Conservation (phyloP, 2,888 invertebrate species). For the Dascillus cervinus region DNA sequence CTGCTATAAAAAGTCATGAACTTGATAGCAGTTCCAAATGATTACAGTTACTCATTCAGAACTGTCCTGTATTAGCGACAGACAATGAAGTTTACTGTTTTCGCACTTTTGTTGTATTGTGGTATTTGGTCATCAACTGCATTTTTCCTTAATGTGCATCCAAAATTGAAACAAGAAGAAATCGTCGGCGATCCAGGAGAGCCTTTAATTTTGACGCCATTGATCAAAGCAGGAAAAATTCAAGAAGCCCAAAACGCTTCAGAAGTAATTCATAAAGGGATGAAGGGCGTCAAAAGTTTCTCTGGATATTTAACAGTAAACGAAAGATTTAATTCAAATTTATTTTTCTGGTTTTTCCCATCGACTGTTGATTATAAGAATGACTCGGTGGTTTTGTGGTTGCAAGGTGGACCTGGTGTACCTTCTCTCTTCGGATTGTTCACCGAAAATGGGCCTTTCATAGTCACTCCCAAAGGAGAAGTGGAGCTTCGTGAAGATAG, state of each 20-base stretch:
- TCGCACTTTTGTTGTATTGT: too few species aligned
- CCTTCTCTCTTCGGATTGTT: slow-evolving; percentile 74
- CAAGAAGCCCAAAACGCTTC: slow-evolving; percentile 51
- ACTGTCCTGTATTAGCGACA: too few species aligned
- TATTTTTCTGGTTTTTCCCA: slow-evolving; percentile 91
- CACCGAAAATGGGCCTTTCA: slow-evolving; percentile 75
- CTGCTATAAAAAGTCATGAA: too few species aligned
- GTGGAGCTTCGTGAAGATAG: slow-evolving; percentile 57
- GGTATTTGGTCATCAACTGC: too few species aligned
- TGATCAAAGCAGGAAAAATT: too few species aligned
- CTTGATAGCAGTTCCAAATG: too few species aligned
- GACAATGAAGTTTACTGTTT: too few species aligned
- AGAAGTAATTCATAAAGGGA: slow-evolving; percentile 50
- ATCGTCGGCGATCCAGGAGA: too few species aligned
- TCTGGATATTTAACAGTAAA: slow-evolving; percentile 81
- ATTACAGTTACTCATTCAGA: too few species aligned
- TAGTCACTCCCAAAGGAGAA: slow-evolving; percentile 41
- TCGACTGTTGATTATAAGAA: slow-evolving; percentile 46
- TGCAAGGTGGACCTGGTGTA: slow-evolving; percentile 81
- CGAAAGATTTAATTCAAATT: slow-evolving; percentile 65
- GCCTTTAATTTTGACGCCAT: too few species aligned
- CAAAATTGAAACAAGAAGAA: too few species aligned
- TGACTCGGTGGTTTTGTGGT: slow-evolving; percentile 73
- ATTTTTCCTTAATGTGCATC: too few species aligned
- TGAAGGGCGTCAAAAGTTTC: slow-evolving; percentile 57